A percentile compares a stretch with the other conserved stretches of the same genome.
phyloP scores from a whole-genome alignment of 2,888 invertebrate species.

The Drosophila nr. medialis region DNA sequence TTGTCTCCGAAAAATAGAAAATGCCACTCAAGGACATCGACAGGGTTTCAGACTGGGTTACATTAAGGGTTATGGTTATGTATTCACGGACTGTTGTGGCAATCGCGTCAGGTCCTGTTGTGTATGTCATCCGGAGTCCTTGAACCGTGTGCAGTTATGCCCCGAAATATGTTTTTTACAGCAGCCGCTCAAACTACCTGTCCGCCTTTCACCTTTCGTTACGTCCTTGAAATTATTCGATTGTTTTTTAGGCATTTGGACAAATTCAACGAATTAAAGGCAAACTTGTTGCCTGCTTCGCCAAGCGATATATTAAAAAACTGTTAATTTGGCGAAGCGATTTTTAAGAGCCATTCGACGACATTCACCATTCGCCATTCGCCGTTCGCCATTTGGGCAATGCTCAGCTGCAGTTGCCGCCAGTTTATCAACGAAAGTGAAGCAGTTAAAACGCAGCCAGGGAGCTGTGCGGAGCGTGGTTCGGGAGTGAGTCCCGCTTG shows the following conservation, averaged over 20 bases:
- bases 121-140: slow-evolving; percentile 43
- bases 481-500: slow-evolving; percentile 46
- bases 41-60: slow-evolving; percentile 16
- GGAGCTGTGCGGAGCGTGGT: slow-evolving; percentile 12
- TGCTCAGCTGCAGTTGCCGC: slow-evolving; percentile 15
- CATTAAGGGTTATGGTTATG: slow-evolving; percentile 61
- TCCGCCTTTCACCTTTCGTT: slow-evolving; percentile 49
- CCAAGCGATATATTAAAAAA: slow-evolving; percentile 60
- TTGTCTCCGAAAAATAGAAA: neutral
- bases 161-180: slow-evolving; percentile 59
- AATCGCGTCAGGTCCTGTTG: slow-evolving; percentile 58
- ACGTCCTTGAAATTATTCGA: slow-evolving; percentile 53
- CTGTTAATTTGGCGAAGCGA: slow-evolving; percentile 26
- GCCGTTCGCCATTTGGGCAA: slow-evolving; percentile 22
- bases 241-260: slow-evolving; percentile 32
- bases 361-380: slow-evolving; percentile 20
- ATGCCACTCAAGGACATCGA: slow-evolving; percentile 34
- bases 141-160: slow-evolving; percentile 61
- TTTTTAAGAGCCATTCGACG: slow-evolving; percentile 24
- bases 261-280: slow-evolving; percentile 55
- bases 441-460: slow-evolving; percentile 61
- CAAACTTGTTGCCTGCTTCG: slow-evolving; percentile 46
- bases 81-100: slow-evolving; percentile 39
- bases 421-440: slow-evolving; percentile 64
- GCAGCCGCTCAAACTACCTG: slow-evolving; percentile 61